Conservation (phyloP, 2,113 vertebrate species). For the Chlamydotis undulata region DNA sequence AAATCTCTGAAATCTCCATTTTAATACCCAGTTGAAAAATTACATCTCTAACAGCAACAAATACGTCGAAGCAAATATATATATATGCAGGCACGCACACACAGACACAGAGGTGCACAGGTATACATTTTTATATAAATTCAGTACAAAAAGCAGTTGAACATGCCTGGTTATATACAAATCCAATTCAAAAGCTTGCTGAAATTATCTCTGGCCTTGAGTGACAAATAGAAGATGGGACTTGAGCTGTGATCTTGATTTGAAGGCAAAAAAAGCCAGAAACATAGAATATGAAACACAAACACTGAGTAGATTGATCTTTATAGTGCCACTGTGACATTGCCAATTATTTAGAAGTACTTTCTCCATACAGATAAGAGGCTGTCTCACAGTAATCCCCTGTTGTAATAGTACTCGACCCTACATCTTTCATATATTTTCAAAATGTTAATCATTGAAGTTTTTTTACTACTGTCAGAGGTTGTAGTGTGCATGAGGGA, state of each 20-base stretch:
- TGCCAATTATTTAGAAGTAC: background rate
- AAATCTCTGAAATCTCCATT: background rate
- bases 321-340: background rate
- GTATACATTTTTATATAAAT: background rate
- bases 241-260: background rate
- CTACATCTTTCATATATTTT: background rate
- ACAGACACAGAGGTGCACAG: accelerated
- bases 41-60: background rate
- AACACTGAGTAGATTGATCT: background rate
- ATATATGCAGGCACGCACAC: background rate
- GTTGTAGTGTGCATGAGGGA: background rate
- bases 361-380: background rate
- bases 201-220: background rate
- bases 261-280: background rate
- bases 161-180: background rate
- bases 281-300: background rate
- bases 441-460: background rate
- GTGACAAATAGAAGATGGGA: background rate
- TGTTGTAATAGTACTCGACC: background rate
- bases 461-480: background rate
- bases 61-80: background rate
- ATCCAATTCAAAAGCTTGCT: background rate
- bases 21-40: background rate
- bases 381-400: background rate
- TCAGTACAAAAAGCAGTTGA: background rate